These are phyloP conservation scores for Oophaga sylvatica DNA, from an alignment of 2,797 vertebrate species.

Conservation along the genomic window DNA sequence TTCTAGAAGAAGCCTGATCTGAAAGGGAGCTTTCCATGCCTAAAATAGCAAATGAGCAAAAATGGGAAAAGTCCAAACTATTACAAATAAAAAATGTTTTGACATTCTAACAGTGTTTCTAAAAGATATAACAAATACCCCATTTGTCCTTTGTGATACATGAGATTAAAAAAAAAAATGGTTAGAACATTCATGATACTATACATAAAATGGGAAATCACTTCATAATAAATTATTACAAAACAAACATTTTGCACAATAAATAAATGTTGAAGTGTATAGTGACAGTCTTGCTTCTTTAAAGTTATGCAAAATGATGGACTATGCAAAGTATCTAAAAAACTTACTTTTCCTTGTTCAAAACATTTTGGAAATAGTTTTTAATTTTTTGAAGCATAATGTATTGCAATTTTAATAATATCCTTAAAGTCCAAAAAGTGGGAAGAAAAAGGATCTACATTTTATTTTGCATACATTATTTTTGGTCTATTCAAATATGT, in stretches of 20 bases:
- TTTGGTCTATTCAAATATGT: background rate
- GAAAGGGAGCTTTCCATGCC: background rate
- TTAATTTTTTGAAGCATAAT: background rate
- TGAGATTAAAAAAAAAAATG: background rate
- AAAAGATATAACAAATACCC: background rate
- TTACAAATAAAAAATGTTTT: background rate
- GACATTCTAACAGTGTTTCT: constrained; percentile 1
- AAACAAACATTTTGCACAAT: background rate
- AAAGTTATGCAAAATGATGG: background rate
- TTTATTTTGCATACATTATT: background rate
- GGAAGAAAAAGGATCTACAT: background rate
- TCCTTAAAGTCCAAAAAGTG: background rate
- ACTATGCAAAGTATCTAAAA: background rate
- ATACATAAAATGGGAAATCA: background rate
- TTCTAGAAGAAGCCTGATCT: background rate
- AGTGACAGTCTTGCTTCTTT: background rate
- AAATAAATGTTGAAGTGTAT: background rate
- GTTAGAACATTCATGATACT: background rate
- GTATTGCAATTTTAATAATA: background rate
- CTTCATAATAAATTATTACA: background rate
- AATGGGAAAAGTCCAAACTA: background rate
- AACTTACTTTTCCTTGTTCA: background rate
- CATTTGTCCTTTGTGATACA: background rate
- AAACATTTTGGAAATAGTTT: background rate
- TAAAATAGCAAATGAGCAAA: background rate